Evolutionary conservation across 1,140 invertebrate genomes (phyloP).

Genomic region (Stegodyphus mimosarum): DNA sequence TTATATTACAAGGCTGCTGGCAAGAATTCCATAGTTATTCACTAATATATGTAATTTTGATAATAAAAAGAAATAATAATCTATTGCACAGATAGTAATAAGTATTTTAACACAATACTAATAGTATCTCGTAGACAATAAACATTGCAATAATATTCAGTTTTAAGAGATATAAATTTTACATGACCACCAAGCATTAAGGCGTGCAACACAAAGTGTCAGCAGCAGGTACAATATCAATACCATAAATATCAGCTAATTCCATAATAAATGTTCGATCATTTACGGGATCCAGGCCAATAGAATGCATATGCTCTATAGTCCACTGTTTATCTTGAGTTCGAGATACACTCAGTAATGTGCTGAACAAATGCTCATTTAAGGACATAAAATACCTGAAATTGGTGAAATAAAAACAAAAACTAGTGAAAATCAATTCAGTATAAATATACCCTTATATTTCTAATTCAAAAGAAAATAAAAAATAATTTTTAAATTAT

Average conservation of each 20-base stretch:
- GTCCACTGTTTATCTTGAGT: slow-evolving; percentile 68
- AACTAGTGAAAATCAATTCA: not conserved
- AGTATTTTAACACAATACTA: too few species aligned
- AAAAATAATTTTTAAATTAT: too few species aligned
- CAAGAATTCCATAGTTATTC: too few species aligned
- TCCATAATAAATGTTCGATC: slow-evolving; percentile 69
- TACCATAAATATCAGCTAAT: slow-evolving; percentile 69
- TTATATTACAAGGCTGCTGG: too few species aligned
- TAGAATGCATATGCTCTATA: slow-evolving; percentile 68
- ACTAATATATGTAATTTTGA: too few species aligned
- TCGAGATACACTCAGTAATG: slow-evolving; percentile 67
- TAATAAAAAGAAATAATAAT: too few species aligned
- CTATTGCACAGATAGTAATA: too few species aligned
- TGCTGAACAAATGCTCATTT: slow-evolving; percentile 68
- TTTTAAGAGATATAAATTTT: too few species aligned
- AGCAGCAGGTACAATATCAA: slow-evolving; percentile 69
- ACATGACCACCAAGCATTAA: not conserved
- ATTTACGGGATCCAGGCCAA: slow-evolving; percentile 68
- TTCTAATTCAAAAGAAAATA: too few species aligned
- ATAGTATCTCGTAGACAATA: too few species aligned
- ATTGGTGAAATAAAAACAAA: not conserved
- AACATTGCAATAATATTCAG: too few species aligned
- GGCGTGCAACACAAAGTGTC: slow-evolving; percentile 69
- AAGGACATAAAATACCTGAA: slow-evolving; percentile 68
- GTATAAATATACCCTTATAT: not conserved